Conservation (phyloP, 2,113 vertebrate genomes). For the Cebus imitator region DNA sequence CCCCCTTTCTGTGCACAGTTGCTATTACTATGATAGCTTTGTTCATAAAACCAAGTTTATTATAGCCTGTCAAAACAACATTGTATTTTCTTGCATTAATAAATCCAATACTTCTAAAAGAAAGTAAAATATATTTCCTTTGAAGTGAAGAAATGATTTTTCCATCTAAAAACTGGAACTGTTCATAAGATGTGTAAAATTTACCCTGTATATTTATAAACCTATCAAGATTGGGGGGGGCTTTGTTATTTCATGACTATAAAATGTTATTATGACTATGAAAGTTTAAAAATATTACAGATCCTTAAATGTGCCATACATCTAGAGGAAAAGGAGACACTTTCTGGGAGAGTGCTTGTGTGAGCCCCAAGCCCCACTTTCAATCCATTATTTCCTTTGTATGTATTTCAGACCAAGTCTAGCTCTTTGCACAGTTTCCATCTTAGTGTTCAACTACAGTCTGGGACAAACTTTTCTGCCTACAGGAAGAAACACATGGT, state of each 20-base stretch:
- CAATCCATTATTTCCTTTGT: background rate
- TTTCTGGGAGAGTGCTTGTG: background rate
- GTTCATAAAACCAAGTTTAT: background rate
- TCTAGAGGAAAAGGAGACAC: background rate
- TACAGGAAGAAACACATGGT: conserved; percentile 47
- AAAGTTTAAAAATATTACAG: background rate
- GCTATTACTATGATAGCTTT: background rate
- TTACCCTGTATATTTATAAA: background rate
- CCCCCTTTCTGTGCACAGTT: background rate
- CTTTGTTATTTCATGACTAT: background rate
- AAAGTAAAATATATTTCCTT: conserved; percentile 6
- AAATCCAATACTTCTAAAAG: background rate
- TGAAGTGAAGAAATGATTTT: background rate
- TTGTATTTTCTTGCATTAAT: conserved; percentile 42
- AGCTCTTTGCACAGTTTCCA: background rate
- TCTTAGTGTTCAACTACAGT: background rate
- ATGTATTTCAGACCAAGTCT: background rate
- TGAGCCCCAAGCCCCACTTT: background rate
- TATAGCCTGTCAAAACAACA: background rate
- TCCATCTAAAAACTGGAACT: background rate
- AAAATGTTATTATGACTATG: background rate
- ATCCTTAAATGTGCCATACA: background rate
- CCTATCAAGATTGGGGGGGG: background rate
- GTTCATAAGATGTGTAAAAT: background rate
- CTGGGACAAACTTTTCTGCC: conserved; percentile 34